phyloP scores from a whole-genome alignment of 2,888 invertebrate species.

The Dorcus hopei region DNA sequence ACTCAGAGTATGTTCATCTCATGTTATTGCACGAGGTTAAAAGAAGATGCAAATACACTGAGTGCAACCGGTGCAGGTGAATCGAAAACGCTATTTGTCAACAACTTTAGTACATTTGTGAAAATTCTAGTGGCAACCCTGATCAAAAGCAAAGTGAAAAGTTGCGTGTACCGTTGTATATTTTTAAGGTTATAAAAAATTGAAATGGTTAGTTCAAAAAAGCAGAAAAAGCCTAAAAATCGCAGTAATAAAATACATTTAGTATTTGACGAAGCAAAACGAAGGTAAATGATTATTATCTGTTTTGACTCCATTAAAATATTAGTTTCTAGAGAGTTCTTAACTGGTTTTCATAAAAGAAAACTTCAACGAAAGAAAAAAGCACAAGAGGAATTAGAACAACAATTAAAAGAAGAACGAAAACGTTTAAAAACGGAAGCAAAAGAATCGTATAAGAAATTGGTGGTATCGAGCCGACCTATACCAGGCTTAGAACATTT shows the following conservation, averaged over 20 bases:
- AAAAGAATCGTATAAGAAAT: conserved; percentile 67
- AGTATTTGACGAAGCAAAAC: conserved; percentile 59
- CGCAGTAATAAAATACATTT: conserved; percentile 52
- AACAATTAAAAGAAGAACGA: conserved; percentile 70
- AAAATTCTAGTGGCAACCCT: no score
- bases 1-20: no score
- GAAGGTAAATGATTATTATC: conserved; percentile 51
- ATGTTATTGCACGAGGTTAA: no score
- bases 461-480: conserved; percentile 68
- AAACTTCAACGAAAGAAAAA: conserved; percentile 73
- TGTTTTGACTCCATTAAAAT: background rate
- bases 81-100: no score
- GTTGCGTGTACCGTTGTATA: no score
- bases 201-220: conserved; percentile 13
- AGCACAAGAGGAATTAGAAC: conserved; percentile 69
- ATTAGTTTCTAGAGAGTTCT: conserved; percentile 63
- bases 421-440: conserved; percentile 74
- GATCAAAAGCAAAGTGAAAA: no score
- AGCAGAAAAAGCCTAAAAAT: conserved; percentile 46
- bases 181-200: no score
- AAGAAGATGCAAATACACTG: no score
- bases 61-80: no score
- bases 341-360: conserved; percentile 78
- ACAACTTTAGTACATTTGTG: no score
- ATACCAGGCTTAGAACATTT: conserved; percentile 68